phyloP scores from a whole-genome alignment of 2,797 vertebrate genomes.

The Numenius phaeopus region DNA sequence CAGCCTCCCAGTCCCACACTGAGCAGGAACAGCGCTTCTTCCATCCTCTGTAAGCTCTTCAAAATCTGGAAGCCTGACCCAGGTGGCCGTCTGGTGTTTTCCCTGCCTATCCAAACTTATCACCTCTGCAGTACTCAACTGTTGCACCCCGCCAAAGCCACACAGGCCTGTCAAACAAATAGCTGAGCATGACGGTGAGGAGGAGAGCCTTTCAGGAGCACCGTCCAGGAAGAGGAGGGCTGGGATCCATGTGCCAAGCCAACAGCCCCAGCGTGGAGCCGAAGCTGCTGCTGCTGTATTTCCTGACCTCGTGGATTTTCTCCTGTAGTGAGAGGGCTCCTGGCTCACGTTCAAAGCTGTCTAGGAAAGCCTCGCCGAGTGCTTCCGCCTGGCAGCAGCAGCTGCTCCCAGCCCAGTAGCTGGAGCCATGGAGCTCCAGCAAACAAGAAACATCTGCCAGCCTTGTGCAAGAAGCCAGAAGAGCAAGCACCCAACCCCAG shows the following conservation, averaged over 20 bases:
- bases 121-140: not conserved
- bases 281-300: not conserved
- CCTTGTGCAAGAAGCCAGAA: not conserved
- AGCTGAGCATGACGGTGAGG: not conserved
- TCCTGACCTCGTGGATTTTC: slow-evolving; percentile 53
- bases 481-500: fast-evolving
- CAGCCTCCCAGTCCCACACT: not conserved
- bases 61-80: not conserved
- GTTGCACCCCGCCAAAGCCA: not conserved
- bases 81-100: not conserved
- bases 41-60: not conserved
- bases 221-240: not conserved
- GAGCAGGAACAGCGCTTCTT: not conserved
- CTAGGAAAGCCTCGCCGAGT: slow-evolving; percentile 45
- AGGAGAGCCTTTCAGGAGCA: not conserved
- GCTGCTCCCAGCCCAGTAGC: slow-evolving; percentile 49
- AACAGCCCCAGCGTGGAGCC: not conserved
- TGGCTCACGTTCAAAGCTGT: slow-evolving; percentile 61
- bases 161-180: not conserved
- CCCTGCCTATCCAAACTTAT: not conserved
- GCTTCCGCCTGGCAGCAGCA: slow-evolving; percentile 60
- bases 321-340: slow-evolving; percentile 31
- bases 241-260: not conserved
- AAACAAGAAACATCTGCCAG: slow-evolving; percentile 53
- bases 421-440: not conserved